Percentiles rank a stretch among this genome's conserved stretches.
Evolutionary conservation across 1,140 invertebrate species (phyloP).

Genomic region (Drosophila grimshawi): DNA sequence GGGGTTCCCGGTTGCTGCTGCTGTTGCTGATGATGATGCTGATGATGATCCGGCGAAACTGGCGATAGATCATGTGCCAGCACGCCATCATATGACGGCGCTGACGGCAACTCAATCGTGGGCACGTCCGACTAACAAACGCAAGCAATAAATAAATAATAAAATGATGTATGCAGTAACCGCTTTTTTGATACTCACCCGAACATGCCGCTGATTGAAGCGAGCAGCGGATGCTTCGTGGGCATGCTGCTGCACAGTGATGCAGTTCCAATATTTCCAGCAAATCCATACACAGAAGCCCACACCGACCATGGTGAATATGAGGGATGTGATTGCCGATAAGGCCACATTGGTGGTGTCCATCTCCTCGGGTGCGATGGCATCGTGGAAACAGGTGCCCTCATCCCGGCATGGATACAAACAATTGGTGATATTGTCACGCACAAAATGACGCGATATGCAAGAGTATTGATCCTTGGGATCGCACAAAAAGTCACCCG

Average conservation of each 20-base stretch:
- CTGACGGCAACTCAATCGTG: slow-evolving; percentile 69
- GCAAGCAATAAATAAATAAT: too few species aligned
- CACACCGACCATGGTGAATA: slow-evolving; percentile 83
- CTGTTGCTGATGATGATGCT: slow-evolving; percentile 22
- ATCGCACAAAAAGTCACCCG: slow-evolving; percentile 73
- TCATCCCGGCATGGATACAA: slow-evolving; percentile 79
- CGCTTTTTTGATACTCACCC: slow-evolving; percentile 46
- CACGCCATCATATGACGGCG: slow-evolving; percentile 45
- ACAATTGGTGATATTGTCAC: slow-evolving; percentile 79
- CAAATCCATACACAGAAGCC: slow-evolving; percentile 81
- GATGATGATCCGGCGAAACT: slow-evolving; percentile 34
- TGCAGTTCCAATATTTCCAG: slow-evolving; percentile 84
- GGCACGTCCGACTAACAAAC: slow-evolving; percentile 67
- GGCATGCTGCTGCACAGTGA: slow-evolving; percentile 78
- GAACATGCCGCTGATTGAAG: slow-evolving; percentile 60
- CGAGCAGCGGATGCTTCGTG: slow-evolving; percentile 75
- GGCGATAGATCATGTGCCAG: slow-evolving; percentile 37
- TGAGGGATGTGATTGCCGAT: slow-evolving; percentile 80
- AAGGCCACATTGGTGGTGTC: slow-evolving; percentile 78
- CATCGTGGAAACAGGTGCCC: slow-evolving; percentile 73
- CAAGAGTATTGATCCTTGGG: slow-evolving; percentile 76
- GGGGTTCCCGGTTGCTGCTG: slow-evolving; percentile 61
- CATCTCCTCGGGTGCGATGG: slow-evolving; percentile 55
- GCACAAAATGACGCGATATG: slow-evolving; percentile 77
- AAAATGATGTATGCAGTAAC: background rate